Percentiles rank a stretch among this genome's conserved stretches.
Evolutionary conservation across 53 echinoderm and acorn worm genomes (phyloP).

Genomic region (Glandiceps talaboti): DNA sequence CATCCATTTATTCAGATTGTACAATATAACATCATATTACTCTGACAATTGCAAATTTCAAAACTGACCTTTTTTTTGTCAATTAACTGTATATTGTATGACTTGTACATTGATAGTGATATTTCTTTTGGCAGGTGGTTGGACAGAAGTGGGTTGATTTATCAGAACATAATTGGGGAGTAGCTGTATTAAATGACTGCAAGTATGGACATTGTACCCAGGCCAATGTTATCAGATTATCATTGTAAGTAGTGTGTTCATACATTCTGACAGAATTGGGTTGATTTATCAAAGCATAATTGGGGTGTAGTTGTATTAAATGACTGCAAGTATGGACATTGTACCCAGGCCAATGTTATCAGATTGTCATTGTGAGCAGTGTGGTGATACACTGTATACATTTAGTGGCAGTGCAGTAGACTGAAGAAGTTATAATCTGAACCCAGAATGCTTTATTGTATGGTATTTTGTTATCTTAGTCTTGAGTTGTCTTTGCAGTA

Average conservation of each 20-base stretch:
- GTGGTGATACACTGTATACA: too few relatives aligned
- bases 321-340: conserved; percentile 87
- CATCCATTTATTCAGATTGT: too few relatives aligned
- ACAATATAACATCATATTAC: too few relatives aligned
- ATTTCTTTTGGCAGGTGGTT: conserved; percentile 54
- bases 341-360: conserved; percentile 47
- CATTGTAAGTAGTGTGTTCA: conserved; percentile 57
- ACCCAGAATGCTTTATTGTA: too few relatives aligned
- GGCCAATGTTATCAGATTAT: conserved; percentile 53
- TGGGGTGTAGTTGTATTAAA: conserved; percentile 80
- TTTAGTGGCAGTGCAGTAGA: too few relatives aligned
- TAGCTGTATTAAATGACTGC: conserved; percentile 76
- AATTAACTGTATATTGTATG: too few relatives aligned
- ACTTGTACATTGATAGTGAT: background rate
- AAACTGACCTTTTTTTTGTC: too few relatives aligned
- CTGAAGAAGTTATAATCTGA: too few relatives aligned
- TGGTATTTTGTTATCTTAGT: too few relatives aligned
- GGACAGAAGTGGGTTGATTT: conserved; percentile 93
- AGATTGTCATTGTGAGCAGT: conserved; percentile 73
- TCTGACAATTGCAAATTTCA: too few relatives aligned
- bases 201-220: conserved; percentile 75
- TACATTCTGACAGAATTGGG: conserved; percentile 98
- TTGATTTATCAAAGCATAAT: conserved; percentile 65
- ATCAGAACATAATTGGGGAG: conserved; percentile 76
- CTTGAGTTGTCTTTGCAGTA: too few relatives aligned